Percentiles rank a stretch among this genome's conserved stretches.
These are phyloP conservation scores for Acanthoscelides obtectus DNA, from an alignment of 2,888 invertebrate genomes.

Conservation along the genomic window DNA sequence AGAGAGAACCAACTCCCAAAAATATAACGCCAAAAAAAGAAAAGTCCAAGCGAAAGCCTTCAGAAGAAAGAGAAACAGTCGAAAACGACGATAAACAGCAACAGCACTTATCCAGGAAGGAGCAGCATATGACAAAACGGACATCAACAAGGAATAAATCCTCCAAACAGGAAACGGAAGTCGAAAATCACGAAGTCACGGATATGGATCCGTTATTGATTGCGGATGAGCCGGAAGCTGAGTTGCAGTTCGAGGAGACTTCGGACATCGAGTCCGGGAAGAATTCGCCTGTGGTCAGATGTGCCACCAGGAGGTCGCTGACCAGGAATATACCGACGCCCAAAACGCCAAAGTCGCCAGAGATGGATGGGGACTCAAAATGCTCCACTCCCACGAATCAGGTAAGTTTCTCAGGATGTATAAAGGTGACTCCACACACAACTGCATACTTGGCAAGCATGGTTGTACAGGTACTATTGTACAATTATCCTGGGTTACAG, in stretches of 20 bases:
- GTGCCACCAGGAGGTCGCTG: constrained; percentile 42
- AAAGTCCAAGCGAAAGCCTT: neutral
- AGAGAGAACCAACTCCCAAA: constrained; percentile 1
- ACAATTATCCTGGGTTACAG: too few relatives aligned
- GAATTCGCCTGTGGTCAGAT: constrained; percentile 39
- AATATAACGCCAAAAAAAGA: constrained; percentile 7
- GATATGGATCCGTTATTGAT: constrained; percentile 39
- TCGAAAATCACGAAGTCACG: constrained; percentile 10
- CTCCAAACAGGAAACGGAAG: constrained; percentile 2
- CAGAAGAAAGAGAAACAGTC: constrained; percentile 5
- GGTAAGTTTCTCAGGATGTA: too few relatives aligned
- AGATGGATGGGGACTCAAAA: neutral
- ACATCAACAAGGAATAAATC: constrained; percentile 3
- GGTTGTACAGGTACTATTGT: too few relatives aligned
- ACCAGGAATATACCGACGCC: constrained; percentile 43
- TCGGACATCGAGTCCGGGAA: constrained; percentile 39
- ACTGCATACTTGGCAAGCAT: too few relatives aligned
- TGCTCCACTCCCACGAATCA: neutral
- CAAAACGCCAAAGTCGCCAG: constrained; percentile 38
- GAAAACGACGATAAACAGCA: neutral
- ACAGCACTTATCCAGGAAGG: constrained; percentile 1
- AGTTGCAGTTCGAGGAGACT: constrained; percentile 40
- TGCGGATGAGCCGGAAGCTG: constrained; percentile 35
- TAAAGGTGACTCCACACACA: too few relatives aligned
- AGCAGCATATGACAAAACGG: constrained; percentile 4